Conservation (phyloP, 2,888 invertebrate genomes). For the Tachina grossa region DNA sequence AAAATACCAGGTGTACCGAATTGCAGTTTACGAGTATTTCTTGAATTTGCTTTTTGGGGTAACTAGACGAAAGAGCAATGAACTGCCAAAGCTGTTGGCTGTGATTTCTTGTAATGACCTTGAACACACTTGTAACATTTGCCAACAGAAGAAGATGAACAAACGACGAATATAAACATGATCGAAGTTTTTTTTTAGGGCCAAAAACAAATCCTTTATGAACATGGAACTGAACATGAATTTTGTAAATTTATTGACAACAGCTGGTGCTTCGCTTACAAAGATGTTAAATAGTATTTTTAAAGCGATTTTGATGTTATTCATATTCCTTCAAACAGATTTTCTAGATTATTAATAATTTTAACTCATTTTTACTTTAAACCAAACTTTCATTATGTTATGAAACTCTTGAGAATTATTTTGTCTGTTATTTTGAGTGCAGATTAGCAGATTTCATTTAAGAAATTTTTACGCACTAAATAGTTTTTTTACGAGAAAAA, state of each 20-base stretch:
- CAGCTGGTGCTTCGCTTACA: constrained; percentile 59
- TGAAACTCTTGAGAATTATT: constrained; percentile 39
- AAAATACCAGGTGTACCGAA: constrained; percentile 57
- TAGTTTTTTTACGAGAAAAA: constrained; percentile 18
- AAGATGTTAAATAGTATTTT: constrained; percentile 28
- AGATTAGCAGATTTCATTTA: constrained; percentile 11
- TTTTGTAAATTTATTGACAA: constrained; percentile 59
- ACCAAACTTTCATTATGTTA: constrained; percentile 32
- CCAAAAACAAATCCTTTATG: constrained; percentile 14
- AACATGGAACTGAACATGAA: background rate
- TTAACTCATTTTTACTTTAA: background rate
- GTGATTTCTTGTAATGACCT: constrained; percentile 67
- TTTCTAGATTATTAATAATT: background rate
- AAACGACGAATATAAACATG: background rate
- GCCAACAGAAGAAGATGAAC: background rate
- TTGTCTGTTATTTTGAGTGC: constrained; percentile 10
- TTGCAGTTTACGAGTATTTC: constrained; percentile 19
- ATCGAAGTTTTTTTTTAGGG: background rate
- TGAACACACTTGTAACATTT: constrained; percentile 63
- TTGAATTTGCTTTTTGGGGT: constrained; percentile 54
- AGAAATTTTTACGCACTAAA: constrained; percentile 12
- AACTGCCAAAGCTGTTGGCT: constrained; percentile 54
- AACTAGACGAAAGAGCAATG: constrained; percentile 65
- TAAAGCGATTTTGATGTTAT: background rate
- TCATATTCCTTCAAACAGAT: background rate